These are phyloP conservation scores for Piliocolobus tephrosceles DNA, from an alignment of 2,113 vertebrate species.

Conservation along the genomic window DNA sequence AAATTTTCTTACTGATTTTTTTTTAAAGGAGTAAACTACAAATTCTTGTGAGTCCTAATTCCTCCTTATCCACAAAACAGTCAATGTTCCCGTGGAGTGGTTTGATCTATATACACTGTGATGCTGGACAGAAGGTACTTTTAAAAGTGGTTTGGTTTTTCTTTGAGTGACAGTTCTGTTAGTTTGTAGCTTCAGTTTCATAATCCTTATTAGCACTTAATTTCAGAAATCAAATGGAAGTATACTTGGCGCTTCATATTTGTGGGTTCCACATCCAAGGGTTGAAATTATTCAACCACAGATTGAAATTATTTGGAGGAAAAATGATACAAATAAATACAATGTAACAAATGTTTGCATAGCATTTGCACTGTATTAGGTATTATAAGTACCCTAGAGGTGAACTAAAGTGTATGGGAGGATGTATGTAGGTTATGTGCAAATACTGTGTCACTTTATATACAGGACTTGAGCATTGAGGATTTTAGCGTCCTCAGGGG, in stretches of 20 bases:
- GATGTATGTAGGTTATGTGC: not conserved
- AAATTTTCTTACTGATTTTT: conserved; percentile 33
- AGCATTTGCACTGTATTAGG: not conserved
- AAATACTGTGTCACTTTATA: not conserved
- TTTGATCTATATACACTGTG: conserved; percentile 91
- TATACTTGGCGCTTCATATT: not conserved
- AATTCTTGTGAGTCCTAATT: conserved; percentile 95
- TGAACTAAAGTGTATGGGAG: not conserved
- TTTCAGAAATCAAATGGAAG: conserved; percentile 24
- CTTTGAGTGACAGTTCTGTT: not conserved
- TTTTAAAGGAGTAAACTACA: conserved; percentile 87
- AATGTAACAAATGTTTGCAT: not conserved
- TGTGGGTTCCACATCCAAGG: not conserved
- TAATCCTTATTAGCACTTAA: not conserved
- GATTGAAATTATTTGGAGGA: not conserved
- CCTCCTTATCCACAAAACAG: conserved; percentile 88
- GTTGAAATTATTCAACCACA: not conserved
- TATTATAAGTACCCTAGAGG: not conserved
- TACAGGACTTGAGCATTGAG: not conserved
- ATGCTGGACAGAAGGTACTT: conserved; percentile 91
- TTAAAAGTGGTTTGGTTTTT: not conserved
- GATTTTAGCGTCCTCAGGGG: not conserved
- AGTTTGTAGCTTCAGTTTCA: not conserved
- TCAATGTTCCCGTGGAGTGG: conserved; percentile 94
- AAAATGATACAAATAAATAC: not conserved